A percentile compares a stretch with the other conserved stretches of the same genome.
These are phyloP conservation scores for Aporrectodea caliginosa DNA, from an alignment of 1,140 invertebrate genomes.

Conservation along the genomic window DNA sequence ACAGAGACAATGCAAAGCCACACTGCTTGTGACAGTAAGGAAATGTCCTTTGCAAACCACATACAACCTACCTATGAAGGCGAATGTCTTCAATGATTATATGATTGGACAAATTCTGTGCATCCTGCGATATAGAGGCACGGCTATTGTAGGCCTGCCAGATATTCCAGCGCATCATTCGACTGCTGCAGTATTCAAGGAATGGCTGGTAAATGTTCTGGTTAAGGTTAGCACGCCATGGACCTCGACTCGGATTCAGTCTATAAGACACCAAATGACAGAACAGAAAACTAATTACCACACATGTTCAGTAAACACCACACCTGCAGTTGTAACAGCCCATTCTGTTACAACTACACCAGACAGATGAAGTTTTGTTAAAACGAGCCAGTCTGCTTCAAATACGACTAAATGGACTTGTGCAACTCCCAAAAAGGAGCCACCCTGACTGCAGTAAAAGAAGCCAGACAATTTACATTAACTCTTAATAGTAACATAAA, in stretches of 20 bases:
- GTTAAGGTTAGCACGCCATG: conserved; percentile 64
- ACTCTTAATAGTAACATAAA: no score
- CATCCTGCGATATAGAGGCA: conserved; percentile 59
- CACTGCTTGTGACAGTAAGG: no score
- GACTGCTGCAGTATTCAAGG: conserved; percentile 76
- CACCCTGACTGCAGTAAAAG: no score
- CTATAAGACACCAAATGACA: conserved; percentile 40
- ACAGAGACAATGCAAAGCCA: no score
- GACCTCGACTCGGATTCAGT: conserved; percentile 57
- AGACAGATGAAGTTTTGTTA: no score
- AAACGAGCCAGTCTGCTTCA: no score
- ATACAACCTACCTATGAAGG: conserved; percentile 55
- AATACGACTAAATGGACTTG: no score
- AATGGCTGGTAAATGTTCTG: conserved; percentile 68
- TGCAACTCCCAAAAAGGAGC: no score
- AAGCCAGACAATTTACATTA: no score
- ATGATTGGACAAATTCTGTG: conserved; percentile 61
- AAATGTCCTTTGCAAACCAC: no score
- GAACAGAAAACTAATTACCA: neutral
- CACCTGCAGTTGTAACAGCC: no score
- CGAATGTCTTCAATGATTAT: conserved; percentile 76
- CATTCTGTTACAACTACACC: no score
- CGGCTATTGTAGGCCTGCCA: conserved; percentile 73
- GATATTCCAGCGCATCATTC: conserved; percentile 71
- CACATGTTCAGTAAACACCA: conserved; percentile 17